These are phyloP conservation scores for Melipona beecheii DNA, from an alignment of 2,888 invertebrate species.

Conservation along the genomic window DNA sequence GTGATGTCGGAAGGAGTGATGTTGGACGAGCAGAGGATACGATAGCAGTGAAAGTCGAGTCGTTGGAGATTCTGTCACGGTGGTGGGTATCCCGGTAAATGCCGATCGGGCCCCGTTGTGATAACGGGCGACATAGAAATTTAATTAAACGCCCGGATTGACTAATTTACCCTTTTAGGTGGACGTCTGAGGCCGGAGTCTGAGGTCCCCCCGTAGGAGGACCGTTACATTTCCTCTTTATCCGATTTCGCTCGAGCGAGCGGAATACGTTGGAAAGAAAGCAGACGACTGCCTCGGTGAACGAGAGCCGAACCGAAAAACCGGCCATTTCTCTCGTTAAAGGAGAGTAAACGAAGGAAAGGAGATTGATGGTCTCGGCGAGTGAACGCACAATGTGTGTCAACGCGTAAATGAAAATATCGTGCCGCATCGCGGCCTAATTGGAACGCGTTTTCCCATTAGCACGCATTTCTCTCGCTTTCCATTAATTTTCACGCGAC, in stretches of 20 bases:
- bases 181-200: constrained; percentile 25
- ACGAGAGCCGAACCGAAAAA: not conserved
- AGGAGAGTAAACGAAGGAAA: constrained; percentile 8
- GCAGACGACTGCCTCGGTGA: not conserved
- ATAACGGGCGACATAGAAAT: constrained; percentile 71
- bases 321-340: not conserved
- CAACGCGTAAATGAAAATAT: constrained; percentile 36
- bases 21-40: constrained; percentile 13
- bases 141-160: constrained; percentile 67
- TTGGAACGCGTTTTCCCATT: constrained; percentile 16
- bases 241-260: constrained; percentile 32
- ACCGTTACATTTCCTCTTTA: constrained; percentile 57
- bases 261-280: constrained; percentile 12
- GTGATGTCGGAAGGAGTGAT: constrained; percentile 8
- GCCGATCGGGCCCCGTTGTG: constrained; percentile 62
- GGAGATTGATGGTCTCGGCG: constrained; percentile 55
- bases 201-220: constrained; percentile 7
- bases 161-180: constrained; percentile 60
- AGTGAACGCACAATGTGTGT: not conserved
- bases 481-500: constrained; percentile 21
- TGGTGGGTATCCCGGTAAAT: constrained; percentile 38
- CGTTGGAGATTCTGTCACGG: constrained; percentile 43
- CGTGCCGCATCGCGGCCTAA: constrained; percentile 18
- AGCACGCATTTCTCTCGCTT: constrained; percentile 5
- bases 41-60: constrained; percentile 60